Evolutionary conservation across 2,888 invertebrate species (phyloP).

Genomic region (Habroteleia sp.): DNA sequence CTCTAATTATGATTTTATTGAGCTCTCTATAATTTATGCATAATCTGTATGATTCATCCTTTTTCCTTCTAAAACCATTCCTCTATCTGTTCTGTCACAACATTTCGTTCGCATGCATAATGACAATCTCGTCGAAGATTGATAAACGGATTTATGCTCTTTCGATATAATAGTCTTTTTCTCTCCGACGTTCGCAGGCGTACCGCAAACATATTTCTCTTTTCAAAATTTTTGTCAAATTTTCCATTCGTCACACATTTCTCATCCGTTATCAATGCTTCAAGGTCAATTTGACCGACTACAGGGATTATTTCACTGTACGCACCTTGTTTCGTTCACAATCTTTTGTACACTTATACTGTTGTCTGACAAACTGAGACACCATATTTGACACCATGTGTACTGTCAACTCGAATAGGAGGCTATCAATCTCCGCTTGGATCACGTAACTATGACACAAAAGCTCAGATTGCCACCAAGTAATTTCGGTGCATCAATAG

Average conservation of each 20-base stretch:
- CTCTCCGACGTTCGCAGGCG: constrained; percentile 14
- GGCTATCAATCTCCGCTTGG: neutral
- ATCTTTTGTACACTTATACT: neutral
- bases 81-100: constrained; percentile 59
- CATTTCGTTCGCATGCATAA: constrained; percentile 32
- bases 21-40: constrained; percentile 65
- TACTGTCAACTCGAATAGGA: neutral
- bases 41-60: constrained; percentile 61
- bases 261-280: neutral
- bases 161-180: constrained; percentile 50
- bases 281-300: constrained; percentile 1
- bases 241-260: neutral
- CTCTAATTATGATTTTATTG: constrained; percentile 62
- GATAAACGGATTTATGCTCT: constrained; percentile 62
- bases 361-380: constrained; percentile 4
- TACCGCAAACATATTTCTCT: constrained; percentile 31
- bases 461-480: constrained; percentile 3
- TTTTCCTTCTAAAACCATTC: constrained; percentile 67
- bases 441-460: constrained; percentile 2
- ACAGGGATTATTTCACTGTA: neutral
- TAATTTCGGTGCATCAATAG: constrained; percentile 4
- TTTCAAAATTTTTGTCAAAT: neutral
- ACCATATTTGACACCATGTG: constrained; percentile 14
- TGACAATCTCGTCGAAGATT: constrained; percentile 61
- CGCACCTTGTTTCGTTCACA: neutral